Evolutionary conservation across 1,140 invertebrate species (phyloP), one percentile per base, ranked within the genome.

Genomic region (Heliconius himera): DNA sequence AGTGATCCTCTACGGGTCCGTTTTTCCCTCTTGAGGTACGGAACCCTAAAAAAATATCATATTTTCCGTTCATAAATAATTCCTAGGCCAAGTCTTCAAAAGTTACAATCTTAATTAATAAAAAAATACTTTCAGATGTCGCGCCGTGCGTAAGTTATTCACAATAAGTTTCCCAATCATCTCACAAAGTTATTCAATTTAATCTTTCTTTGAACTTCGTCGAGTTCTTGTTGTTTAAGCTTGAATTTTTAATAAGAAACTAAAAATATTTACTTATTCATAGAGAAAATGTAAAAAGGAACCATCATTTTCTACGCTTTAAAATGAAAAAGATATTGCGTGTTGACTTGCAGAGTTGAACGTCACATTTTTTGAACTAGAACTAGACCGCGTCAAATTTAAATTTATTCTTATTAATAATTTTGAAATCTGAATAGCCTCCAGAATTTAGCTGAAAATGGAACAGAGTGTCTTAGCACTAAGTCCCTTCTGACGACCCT

Each of bases 111-210:
- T 51, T 29, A 75, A 75, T 76, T 76, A 76, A 60, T 36, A 36
- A 75, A 75, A n/a, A 66, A 41, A 41, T 26, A 76, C 22, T 66
- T 29, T 8, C 18, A 38, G 20, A 75, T 51, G 26, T 41, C 20
- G 22, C 74, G 56, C 13, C 56, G 56, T 66, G 49, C 60, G 60
- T 66, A 66, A 66, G 22, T 66, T 66, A 66, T 74, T 74, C n/a
- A 76, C 60, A 76, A 76, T 66, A 76, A 76, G 56, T 76, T 76
- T 76, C 66, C 29, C 74, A 75, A 60, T 75, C 56, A 76, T 60
- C 60, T 5, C 8, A 70, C 18, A 70, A 76, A 76, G 9, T 76
- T 76, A 70, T 76, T 76, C 56, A 76, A 76, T 76, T 76, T 76
- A 66, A 75, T 66, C 26, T 76, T 46, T 46, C 60, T 76, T 76